Evolutionary conservation across 2,797 vertebrate species (phyloP).

Genomic region (Crenuchus spilurus): DNA sequence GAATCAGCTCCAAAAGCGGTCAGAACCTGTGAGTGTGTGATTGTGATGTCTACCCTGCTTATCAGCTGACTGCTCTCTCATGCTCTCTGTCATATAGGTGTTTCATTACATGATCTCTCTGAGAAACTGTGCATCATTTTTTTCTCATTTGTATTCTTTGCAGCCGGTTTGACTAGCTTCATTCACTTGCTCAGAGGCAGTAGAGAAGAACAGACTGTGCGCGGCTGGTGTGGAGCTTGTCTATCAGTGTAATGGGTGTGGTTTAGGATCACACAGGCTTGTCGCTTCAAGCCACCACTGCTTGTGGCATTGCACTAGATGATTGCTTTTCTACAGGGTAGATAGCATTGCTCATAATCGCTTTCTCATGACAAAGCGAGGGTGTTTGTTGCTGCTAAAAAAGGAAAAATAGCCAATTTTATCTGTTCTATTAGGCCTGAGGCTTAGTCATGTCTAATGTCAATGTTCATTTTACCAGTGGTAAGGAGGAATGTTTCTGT

Average conservation of each 20-base stretch:
- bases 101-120: conserved; percentile 30
- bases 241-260: conserved; percentile 15
- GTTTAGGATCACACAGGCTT: conserved; percentile 32
- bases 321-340: conserved; percentile 34
- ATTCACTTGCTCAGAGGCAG: background rate
- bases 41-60: background rate
- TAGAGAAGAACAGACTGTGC: conserved; percentile 19
- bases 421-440: background rate
- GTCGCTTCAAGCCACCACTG: conserved; percentile 33
- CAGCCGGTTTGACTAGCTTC: conserved; percentile 13
- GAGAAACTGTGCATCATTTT: conserved; percentile 38
- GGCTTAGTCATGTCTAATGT: background rate
- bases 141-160: conserved; percentile 39
- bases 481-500: background rate
- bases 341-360: conserved; percentile 22
- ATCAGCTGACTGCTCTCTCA: background rate
- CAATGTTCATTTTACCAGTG: background rate
- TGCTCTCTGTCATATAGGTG: background rate
- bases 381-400: background rate
- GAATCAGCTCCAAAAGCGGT: background rate
- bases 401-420: background rate
- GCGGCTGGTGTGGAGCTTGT: conserved; percentile 24
- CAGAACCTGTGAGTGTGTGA: background rate
- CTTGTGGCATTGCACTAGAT: conserved; percentile 24
- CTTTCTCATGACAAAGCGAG: conserved; percentile 25